These are phyloP conservation scores for Eira barbara DNA, from an alignment of 2,113 vertebrate genomes.

Conservation along the genomic window DNA sequence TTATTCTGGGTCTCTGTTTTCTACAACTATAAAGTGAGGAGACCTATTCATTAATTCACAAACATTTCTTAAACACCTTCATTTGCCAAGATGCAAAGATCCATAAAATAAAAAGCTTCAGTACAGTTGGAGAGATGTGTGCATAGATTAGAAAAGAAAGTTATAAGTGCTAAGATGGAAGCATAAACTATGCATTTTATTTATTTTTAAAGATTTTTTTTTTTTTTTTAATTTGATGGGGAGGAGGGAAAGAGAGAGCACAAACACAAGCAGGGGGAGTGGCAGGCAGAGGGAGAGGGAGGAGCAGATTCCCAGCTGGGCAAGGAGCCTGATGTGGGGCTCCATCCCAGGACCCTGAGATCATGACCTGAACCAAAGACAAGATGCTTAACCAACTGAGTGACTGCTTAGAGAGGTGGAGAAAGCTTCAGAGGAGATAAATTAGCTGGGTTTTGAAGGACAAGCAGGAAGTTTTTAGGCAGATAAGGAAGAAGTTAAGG, in stretches of 20 bases:
- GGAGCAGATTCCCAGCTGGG: not conserved
- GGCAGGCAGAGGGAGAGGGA: not conserved
- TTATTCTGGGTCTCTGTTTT: slow-evolving; percentile 14
- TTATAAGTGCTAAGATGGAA: not conserved
- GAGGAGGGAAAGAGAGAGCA: not conserved
- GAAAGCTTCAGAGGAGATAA: not conserved
- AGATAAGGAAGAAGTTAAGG: not conserved
- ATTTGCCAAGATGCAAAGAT: not conserved
- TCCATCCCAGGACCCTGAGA: not conserved
- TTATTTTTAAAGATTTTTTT: not conserved
- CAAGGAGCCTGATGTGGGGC: not conserved
- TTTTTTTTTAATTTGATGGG: not conserved
- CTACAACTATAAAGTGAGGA: not conserved
- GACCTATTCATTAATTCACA: not conserved
- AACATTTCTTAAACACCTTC: not conserved
- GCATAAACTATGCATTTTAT: not conserved
- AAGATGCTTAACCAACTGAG: not conserved
- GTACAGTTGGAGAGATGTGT: not conserved
- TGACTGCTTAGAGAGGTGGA: not conserved
- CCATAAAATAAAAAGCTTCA: not conserved
- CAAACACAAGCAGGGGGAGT: not conserved
- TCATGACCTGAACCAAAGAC: not conserved
- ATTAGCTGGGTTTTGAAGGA: not conserved
- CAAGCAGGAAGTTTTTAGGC: not conserved
- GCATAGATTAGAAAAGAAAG: not conserved